phyloP scores from a whole-genome alignment of 2,113 vertebrate species.

The Cyanoderma ruficeps region DNA sequence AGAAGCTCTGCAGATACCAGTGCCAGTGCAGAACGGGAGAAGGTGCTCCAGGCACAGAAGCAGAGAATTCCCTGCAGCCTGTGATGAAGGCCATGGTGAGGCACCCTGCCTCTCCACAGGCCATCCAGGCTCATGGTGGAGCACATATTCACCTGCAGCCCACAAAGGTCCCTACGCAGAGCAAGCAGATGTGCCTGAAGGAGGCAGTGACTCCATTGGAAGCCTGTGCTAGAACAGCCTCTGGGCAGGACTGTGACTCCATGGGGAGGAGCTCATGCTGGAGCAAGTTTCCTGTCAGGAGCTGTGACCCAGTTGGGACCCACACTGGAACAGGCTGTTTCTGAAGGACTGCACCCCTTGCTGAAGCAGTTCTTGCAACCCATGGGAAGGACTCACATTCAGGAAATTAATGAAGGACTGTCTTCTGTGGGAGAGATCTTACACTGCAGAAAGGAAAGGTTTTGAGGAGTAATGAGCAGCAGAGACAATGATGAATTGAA shows the following conservation, averaged over 20 bases:
- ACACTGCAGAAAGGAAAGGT: background rate
- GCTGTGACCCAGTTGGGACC: background rate
- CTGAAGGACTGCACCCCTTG: background rate
- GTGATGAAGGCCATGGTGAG: too few relatives aligned
- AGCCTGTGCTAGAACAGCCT: background rate
- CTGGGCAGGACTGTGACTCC: background rate
- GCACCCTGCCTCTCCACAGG: background rate
- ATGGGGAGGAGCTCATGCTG: background rate
- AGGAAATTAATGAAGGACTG: background rate
- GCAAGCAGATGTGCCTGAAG: background rate
- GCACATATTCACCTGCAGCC: background rate
- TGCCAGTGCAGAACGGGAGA: fast-evolving
- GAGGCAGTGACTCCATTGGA: background rate
- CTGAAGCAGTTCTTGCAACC: background rate
- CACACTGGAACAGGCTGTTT: background rate
- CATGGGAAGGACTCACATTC: background rate
- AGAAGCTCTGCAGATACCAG: background rate
- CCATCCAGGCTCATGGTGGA: background rate
- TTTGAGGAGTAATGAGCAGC: background rate
- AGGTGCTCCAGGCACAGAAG: background rate
- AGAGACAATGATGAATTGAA: background rate
- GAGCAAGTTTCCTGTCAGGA: background rate
- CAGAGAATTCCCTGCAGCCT: background rate
- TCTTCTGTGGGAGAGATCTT: background rate
- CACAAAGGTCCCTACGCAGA: background rate